These are phyloP conservation scores for Rhynchomys soricoides DNA, from an alignment of 2,113 vertebrate species.

Conservation along the genomic window DNA sequence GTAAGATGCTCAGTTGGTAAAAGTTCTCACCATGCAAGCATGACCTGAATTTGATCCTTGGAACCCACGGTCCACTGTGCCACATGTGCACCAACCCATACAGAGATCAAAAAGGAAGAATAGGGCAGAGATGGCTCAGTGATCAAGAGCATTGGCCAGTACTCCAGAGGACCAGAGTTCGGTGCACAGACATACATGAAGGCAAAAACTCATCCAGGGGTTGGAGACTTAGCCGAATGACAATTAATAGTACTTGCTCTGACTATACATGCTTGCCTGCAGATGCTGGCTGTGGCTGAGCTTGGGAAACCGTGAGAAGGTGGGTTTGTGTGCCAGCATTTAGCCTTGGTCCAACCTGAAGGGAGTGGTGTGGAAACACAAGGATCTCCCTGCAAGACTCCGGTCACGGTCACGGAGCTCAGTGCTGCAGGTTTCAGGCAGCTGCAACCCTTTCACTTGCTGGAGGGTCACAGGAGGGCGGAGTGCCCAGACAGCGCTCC, in stretches of 20 bases:
- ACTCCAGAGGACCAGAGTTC: background rate
- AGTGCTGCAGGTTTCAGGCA: background rate
- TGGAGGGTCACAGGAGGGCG: too few species aligned
- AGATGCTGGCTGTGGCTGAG: rapidly evolving
- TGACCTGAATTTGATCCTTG: background rate
- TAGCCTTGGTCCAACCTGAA: background rate
- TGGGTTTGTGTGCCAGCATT: background rate
- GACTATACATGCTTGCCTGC: background rate
- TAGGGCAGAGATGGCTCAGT: background rate
- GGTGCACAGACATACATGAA: background rate
- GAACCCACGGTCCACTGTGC: background rate
- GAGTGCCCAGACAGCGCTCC: background rate
- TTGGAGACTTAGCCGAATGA: background rate
- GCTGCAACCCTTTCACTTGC: background rate
- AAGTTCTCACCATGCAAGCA: background rate
- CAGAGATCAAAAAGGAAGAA: too few species aligned
- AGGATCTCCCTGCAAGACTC: background rate
- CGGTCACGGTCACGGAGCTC: background rate
- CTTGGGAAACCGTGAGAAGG: rapidly evolving
- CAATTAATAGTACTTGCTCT: background rate
- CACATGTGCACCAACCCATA: background rate
- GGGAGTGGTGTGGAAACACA: too few species aligned
- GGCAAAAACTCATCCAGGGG: background rate
- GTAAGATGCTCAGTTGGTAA: background rate
- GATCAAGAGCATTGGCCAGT: background rate